Conservation (phyloP, 2,113 vertebrate genomes). For the Varanus komodoensis region DNA sequence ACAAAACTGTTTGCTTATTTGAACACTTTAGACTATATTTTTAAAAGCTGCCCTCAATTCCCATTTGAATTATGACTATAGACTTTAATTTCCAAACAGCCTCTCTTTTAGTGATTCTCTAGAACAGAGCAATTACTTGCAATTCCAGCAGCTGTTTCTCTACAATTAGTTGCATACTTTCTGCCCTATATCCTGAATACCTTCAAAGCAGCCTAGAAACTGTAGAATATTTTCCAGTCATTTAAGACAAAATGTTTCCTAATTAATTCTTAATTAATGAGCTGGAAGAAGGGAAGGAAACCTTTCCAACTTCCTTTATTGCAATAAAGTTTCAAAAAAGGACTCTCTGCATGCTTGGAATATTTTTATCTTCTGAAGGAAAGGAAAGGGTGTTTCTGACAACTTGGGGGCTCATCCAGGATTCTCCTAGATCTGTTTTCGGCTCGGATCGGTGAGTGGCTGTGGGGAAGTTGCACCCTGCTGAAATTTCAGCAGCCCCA, state of each 20-base stretch:
- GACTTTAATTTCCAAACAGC: slow-evolving; percentile 33
- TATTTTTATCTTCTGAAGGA: too few species aligned
- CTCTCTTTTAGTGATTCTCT: slow-evolving; percentile 48
- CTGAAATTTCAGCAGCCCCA: too few species aligned
- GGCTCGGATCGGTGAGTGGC: too few species aligned
- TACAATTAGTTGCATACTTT: slow-evolving; percentile 44
- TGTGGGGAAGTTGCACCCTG: too few species aligned
- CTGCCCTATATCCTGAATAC: slow-evolving; percentile 19
- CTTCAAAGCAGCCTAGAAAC: slow-evolving; percentile 33
- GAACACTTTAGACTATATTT: slow-evolving; percentile 32
- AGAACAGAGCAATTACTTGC: slow-evolving; percentile 38
- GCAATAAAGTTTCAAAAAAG: too few species aligned
- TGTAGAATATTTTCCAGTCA: slow-evolving; percentile 25
- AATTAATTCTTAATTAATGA: too few species aligned
- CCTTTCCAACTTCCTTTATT: too few species aligned
- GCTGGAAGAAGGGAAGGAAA: too few species aligned
- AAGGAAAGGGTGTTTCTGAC: too few species aligned
- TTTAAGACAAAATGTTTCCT: slow-evolving; percentile 13
- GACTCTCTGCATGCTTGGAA: too few species aligned
- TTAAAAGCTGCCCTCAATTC: slow-evolving; percentile 15
- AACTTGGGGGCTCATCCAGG: too few species aligned
- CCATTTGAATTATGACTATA: slow-evolving; percentile 43
- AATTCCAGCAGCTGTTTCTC: slow-evolving; percentile 31
- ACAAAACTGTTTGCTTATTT: slow-evolving; percentile 33
- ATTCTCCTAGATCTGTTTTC: too few species aligned